phyloP scores from a whole-genome alignment of 2,888 invertebrate genomes.

The Mallateleia sp. region DNA sequence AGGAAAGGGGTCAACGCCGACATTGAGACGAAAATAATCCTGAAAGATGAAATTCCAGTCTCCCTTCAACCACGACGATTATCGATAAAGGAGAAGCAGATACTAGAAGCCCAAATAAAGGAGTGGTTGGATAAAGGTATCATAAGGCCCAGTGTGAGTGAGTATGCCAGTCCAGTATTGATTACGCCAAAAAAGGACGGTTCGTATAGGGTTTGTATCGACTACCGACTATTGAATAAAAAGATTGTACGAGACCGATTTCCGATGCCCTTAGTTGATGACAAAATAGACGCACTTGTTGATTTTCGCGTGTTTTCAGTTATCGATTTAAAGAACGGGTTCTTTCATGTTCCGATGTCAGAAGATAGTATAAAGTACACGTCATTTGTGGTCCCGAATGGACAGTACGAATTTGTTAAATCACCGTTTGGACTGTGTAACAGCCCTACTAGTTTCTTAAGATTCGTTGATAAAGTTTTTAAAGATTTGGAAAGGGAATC shows the following conservation, averaged over 20 bases:
- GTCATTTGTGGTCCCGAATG: too few species aligned
- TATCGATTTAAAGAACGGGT: too few species aligned
- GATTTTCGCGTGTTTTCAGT: constrained; percentile 70
- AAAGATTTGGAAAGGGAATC: too few species aligned
- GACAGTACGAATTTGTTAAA: too few species aligned
- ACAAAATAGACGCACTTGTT: constrained; percentile 72
- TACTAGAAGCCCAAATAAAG: constrained; percentile 81
- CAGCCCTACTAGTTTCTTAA: not conserved
- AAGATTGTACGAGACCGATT: not conserved
- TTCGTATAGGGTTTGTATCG: not conserved
- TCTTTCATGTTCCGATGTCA: constrained; percentile 9
- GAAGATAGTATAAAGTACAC: constrained; percentile 83
- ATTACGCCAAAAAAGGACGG: constrained; percentile 2
- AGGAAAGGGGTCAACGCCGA: constrained; percentile 82
- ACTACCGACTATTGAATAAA: not conserved
- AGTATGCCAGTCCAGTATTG: constrained; percentile 82
- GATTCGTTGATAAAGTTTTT: constrained; percentile 84
- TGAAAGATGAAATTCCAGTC: constrained; percentile 83
- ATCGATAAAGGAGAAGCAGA: constrained; percentile 75
- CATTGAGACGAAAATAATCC: constrained; percentile 81
- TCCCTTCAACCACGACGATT: constrained; percentile 49
- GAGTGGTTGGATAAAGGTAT: constrained; percentile 82
- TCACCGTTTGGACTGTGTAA: too few species aligned
- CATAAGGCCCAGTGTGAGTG: constrained; percentile 45
- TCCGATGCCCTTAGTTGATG: not conserved